Evolutionary conservation across 2,797 vertebrate genomes (phyloP).

Genomic region (Clamator glandarius): DNA sequence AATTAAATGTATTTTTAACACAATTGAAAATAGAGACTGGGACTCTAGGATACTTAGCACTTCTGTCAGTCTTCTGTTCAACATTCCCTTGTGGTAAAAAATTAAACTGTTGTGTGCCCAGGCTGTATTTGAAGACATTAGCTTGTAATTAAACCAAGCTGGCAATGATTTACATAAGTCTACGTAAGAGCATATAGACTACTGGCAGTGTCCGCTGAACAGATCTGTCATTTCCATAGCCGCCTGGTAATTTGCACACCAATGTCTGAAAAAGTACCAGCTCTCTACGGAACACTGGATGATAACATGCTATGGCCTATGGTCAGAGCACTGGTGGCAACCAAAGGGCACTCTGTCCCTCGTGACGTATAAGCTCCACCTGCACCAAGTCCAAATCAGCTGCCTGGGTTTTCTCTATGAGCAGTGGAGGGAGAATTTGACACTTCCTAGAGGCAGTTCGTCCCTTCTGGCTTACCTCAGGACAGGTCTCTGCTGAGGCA

Average conservation of each 20-base stretch:
- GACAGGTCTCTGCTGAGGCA: not conserved
- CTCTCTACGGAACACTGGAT: not conserved
- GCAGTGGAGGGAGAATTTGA: not conserved
- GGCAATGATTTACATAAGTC: not conserved
- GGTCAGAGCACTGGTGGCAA: not conserved
- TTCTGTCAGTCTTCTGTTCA: not conserved
- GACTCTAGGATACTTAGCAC: not conserved
- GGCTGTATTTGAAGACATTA: not conserved
- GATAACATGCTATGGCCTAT: accelerated
- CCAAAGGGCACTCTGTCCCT: not conserved
- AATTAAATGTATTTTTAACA: not conserved
- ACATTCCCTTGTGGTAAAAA: not conserved
- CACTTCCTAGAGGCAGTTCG: not conserved
- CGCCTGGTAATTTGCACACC: not conserved
- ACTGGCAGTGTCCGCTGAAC: not conserved
- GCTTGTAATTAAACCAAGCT: not conserved
- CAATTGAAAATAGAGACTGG: not conserved
- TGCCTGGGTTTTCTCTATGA: not conserved
- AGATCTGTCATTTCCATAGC: not conserved
- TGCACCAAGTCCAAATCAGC: not conserved
- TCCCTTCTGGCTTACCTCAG: not conserved
- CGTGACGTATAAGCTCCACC: not conserved
- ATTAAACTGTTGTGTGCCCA: not conserved
- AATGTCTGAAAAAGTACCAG: not conserved
- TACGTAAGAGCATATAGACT: not conserved